Base-by-base conservation (phyloP, 2,888 invertebrate species). In the Xestoiulus laeticollis region DNA sequence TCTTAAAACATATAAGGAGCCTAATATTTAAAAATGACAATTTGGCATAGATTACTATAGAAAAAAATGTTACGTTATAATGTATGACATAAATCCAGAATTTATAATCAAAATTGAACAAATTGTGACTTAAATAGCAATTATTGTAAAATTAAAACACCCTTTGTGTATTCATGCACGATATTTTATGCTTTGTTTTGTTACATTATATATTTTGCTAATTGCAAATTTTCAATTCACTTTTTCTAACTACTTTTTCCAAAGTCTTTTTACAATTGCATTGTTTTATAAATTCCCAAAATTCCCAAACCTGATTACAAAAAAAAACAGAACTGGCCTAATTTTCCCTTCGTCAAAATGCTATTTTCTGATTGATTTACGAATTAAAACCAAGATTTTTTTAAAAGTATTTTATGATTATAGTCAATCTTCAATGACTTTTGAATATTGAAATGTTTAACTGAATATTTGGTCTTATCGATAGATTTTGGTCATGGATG, bases 401-500 rank as follows among this genome's bases (percentile, higher is more conserved):
- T n/a, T n/a, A 8, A 38, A 38, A 38, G 38, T 1, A 8, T 38
- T 8, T 38, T 38, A 38, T 38, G 14, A 3, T 48, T 48, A 3
- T 14, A 48, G 8, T 10, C 3, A 30, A 30, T 78, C 30, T 26
- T 30, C 26, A 3, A 5, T 68, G 68, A 22, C 8, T 22, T 26
- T 30, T 78, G 78, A 78, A 78, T 78, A 78, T 26, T 78, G 78
- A 14, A 78, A 30, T 26, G 5, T 78, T 30, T 78, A 30, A 3
- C 30, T 78, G 30, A 78, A 78, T 78, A 22, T 26, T 22, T 78
- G 78, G 78, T 30, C 30, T 78, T 78, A 78, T 78, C 78, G 78
- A 78, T 26, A 78, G 78, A 78, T 78, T n/a, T n/a, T 78, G 78
- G 78, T 78, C 78, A 78, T 78, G 78, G 78, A 78, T 78, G 12